These are phyloP conservation scores for Allacma fusca DNA, from an alignment of 2,888 invertebrate genomes.

Conservation along the genomic window DNA sequence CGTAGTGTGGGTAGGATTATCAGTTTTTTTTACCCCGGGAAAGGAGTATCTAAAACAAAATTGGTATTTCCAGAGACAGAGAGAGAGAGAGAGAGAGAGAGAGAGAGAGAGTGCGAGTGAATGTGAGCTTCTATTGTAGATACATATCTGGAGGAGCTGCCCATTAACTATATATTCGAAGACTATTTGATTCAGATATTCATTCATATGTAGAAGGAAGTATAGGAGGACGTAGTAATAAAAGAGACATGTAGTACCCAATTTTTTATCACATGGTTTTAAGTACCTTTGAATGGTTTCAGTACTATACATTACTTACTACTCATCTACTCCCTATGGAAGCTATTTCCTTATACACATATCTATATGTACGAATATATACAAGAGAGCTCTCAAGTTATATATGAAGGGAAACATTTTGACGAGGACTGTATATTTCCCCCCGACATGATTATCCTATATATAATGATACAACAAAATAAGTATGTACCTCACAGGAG, in stretches of 20 bases:
- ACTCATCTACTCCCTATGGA: too few species aligned
- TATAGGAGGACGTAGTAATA: not conserved
- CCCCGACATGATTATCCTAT: not conserved
- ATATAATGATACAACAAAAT: not conserved
- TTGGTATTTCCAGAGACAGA: not conserved
- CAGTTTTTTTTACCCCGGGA: too few species aligned
- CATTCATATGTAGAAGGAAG: not conserved
- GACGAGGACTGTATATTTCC: not conserved
- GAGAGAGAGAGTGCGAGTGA: too few species aligned
- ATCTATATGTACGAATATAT: not conserved
- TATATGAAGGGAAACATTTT: not conserved
- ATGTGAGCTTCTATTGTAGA: too few species aligned
- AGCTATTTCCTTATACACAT: too few species aligned
- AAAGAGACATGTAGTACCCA: slow-evolving; percentile 7
- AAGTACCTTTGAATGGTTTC: slow-evolving; percentile 8
- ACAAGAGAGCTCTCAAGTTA: not conserved
- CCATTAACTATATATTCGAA: too few species aligned
- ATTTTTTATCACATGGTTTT: slow-evolving; percentile 4
- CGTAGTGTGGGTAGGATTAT: too few species aligned
- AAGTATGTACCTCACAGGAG: not conserved
- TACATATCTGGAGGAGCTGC: too few species aligned
- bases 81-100: not conserved
- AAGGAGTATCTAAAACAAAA: too few species aligned
- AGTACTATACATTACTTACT: not conserved
- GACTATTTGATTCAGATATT: too few species aligned